A percentile compares a stretch with the other conserved stretches of the same genome.
Conservation (phyloP, 1,140 invertebrate species). For the Teleogryllus occipitalis region DNA sequence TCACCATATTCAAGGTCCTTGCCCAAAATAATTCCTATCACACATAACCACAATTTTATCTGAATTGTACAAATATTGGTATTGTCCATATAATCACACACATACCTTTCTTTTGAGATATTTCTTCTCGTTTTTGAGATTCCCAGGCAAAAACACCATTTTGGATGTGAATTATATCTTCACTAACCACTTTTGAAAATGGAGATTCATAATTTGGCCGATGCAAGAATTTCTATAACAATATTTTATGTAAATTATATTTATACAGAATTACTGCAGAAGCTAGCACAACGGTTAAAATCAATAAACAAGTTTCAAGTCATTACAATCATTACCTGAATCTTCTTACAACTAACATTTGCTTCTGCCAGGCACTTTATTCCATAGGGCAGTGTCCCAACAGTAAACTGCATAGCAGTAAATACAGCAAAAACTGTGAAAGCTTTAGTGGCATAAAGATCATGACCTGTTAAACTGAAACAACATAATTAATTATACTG, state of each 20-base stretch:
- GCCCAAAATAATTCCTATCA: no score
- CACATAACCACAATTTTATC: no score
- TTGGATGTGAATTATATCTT: constrained; percentile 26
- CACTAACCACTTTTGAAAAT: constrained; percentile 18
- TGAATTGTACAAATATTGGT: no score
- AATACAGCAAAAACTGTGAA: constrained; percentile 30
- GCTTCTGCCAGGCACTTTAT: constrained; percentile 28
- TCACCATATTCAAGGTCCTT: no score
- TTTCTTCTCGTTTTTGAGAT: constrained; percentile 6
- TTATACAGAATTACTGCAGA: background rate
- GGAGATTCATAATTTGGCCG: constrained; percentile 25
- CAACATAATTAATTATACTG: constrained; percentile 10
- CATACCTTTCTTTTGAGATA: constrained; percentile 8
- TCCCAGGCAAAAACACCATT: constrained; percentile 28
- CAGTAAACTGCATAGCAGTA: constrained; percentile 28
- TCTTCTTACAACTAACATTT: constrained; percentile 26
- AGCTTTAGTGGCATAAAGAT: constrained; percentile 25
- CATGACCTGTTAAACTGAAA: constrained; percentile 26
- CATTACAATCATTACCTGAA: constrained; percentile 24
- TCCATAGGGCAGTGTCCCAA: constrained; percentile 29
- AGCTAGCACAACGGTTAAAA: background rate
- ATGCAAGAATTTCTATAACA: constrained; percentile 25
- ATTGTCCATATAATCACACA: constrained; percentile 7
- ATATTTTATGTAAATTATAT: background rate
- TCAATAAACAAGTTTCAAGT: background rate